Percentiles rank a stretch among this genome's conserved stretches.
Conservation (phyloP, 2,797 vertebrate species). For the Amblyopsis hoosieri region DNA sequence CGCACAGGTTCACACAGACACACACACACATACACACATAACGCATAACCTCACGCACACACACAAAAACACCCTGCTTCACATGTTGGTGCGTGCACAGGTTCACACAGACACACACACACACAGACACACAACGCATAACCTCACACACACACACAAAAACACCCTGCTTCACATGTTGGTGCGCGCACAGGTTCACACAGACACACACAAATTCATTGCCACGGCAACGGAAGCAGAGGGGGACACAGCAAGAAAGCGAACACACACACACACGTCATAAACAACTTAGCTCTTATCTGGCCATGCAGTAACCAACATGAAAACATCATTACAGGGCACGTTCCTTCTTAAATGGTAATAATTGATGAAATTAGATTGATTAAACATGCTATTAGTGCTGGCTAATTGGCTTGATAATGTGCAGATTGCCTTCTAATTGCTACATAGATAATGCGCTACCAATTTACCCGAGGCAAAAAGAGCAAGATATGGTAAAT, state of each 20-base stretch:
- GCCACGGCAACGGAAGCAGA: too few relatives aligned
- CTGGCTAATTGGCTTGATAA: slow-evolving; percentile 71
- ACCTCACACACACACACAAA: neutral
- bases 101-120: neutral
- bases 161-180: neutral
- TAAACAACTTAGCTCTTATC: slow-evolving; percentile 66
- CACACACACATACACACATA: neutral
- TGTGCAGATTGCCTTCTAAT: slow-evolving; percentile 73
- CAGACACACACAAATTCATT: neutral
- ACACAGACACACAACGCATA: neutral
- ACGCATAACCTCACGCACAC: neutral
- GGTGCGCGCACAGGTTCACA: too few relatives aligned
- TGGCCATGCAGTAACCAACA: slow-evolving; percentile 51
- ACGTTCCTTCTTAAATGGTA: slow-evolving; percentile 67
- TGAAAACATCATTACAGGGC: slow-evolving; percentile 55
- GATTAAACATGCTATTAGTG: slow-evolving; percentile 76
- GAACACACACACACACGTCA: slow-evolving; percentile 21
- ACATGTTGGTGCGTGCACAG: neutral
- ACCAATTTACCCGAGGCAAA: slow-evolving; percentile 49
- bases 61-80: neutral
- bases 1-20: too few relatives aligned
- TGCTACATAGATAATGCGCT: slow-evolving; percentile 65
- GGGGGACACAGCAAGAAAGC: neutral
- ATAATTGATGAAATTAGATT: slow-evolving; percentile 75
- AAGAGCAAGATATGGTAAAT: slow-evolving; percentile 13